Base-by-base conservation (phyloP, 2,888 invertebrate genomes). In the Diabrotica balteata region DNA sequence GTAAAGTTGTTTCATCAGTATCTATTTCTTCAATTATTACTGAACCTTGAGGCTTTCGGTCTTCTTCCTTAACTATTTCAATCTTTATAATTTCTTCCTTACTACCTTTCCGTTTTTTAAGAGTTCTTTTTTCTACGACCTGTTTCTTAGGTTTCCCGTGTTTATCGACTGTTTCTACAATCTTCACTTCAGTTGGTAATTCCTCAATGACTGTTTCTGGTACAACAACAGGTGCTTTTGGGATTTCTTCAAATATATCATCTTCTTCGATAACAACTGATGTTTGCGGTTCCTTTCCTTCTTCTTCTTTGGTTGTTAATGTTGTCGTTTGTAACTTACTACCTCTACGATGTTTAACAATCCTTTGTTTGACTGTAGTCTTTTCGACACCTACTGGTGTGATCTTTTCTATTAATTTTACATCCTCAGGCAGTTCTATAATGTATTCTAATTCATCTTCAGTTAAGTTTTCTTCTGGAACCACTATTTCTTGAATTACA, bases 301-400 rank as follows among this genome's bases (percentile, higher is more conserved):
- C 74, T 68, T 84, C 80, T 75, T 78, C 77, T 42, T 73, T 71
- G 49, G 76, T 78, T 2, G 73, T 68, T 32, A 77, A 74, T 53
- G 75, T 70, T 49, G 79, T 75, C n/a, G 72, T 51, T 76, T 86
- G 85, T 57, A 84, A 80, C 73, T 80, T 83, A 57, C 79, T 75
- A 66, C 82, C 85, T 72, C 75, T 83, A 7, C 81, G 83, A 69
- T 84, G 85, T 67, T 81, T 85, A 57, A 85, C 82, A 0, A 81
- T 73, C 57, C 84, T 80, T 52, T 82, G 85, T 57, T 82, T 85
- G 7, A 83, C 78, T 58, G 81, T 82, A 51, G 74, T 77, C 66
- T 64, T 66, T 50, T 62, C 64, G 8, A 66, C 53, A 72, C 69
- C 71, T 45, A 59, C 59, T 55, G 67, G 66, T 22, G 68, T 69